Conservation (phyloP, 1,140 invertebrate species). For the Eciton burchellii region DNA sequence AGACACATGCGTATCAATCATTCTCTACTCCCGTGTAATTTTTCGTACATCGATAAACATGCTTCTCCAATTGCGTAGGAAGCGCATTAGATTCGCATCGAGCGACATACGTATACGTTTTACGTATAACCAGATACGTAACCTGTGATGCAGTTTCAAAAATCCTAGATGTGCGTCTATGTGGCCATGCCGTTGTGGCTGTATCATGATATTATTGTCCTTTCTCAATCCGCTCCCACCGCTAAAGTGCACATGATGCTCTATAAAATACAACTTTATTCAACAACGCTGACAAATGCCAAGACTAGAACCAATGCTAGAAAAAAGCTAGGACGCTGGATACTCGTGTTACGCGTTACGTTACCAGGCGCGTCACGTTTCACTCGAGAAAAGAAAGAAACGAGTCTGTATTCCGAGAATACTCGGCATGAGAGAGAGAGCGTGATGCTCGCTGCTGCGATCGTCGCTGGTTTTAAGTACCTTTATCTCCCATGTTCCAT, state of each 20-base stretch:
- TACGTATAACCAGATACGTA: not conserved
- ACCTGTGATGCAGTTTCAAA: slow-evolving; percentile 79
- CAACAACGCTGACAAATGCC: too few relatives aligned
- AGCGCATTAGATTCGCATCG: too few relatives aligned
- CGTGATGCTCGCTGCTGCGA: too few relatives aligned
- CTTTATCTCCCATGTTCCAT: slow-evolving; percentile 71
- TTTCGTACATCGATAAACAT: not conserved
- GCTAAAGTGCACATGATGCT: slow-evolving; percentile 81
- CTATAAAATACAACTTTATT: slow-evolving; percentile 46
- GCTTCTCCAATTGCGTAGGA: not conserved
- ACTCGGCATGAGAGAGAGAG: too few relatives aligned
- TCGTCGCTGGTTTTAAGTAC: too few relatives aligned
- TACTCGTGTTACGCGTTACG: too few relatives aligned
- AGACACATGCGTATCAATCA: not conserved
- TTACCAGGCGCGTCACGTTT: too few relatives aligned
- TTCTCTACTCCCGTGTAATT: not conserved
- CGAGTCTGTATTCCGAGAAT: too few relatives aligned
- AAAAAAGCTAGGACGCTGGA: too few relatives aligned
- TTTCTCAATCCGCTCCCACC: slow-evolving; percentile 78
- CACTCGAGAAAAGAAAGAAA: too few relatives aligned
- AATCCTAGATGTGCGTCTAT: slow-evolving; percentile 80
- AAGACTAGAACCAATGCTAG: too few relatives aligned
- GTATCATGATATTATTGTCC: slow-evolving; percentile 81
- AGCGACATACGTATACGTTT: too few relatives aligned
- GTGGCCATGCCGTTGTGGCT: slow-evolving; percentile 79